A percentile compares a stretch with the other conserved stretches of the same genome.
phyloP scores from a whole-genome alignment of 2,113 vertebrate genomes.

The Gopherus flavomarginatus region DNA sequence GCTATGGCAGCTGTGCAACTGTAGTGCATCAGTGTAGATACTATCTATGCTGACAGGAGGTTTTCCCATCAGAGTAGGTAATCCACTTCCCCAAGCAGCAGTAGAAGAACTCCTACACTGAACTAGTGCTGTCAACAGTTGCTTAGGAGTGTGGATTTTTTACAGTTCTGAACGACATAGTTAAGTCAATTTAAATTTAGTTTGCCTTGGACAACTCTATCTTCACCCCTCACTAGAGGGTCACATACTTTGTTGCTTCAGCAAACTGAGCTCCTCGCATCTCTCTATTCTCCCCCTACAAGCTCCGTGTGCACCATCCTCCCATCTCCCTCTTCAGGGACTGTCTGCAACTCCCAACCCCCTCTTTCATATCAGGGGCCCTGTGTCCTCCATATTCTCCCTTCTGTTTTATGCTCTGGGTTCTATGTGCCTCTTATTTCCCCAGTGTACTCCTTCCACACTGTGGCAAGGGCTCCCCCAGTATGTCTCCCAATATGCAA shows the following conservation, averaged over 20 bases:
- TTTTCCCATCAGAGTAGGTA: neutral
- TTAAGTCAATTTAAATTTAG: neutral
- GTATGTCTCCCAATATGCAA: neutral
- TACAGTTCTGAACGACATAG: neutral
- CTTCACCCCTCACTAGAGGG: neutral
- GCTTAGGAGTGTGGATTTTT: neutral
- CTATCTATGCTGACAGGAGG: neutral
- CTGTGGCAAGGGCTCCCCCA: neutral
- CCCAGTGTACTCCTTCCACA: neutral
- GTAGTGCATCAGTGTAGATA: neutral
- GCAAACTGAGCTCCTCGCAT: neutral
- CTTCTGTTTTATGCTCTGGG: neutral
- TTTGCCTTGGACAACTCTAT: neutral
- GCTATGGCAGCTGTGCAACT: neutral
- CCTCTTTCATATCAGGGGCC: neutral
- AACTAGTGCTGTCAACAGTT: neutral
- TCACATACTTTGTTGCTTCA: neutral
- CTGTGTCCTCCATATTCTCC: neutral
- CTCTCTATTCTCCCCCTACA: neutral
- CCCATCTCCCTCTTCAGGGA: neutral
- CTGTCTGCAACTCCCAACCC: neutral
- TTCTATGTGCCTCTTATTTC: neutral
- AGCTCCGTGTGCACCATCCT: neutral
- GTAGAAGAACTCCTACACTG: neutral
- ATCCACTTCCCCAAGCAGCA: neutral